phyloP scores from a whole-genome alignment of 1,140 invertebrate genomes.

The Drosophila kikkawai region DNA sequence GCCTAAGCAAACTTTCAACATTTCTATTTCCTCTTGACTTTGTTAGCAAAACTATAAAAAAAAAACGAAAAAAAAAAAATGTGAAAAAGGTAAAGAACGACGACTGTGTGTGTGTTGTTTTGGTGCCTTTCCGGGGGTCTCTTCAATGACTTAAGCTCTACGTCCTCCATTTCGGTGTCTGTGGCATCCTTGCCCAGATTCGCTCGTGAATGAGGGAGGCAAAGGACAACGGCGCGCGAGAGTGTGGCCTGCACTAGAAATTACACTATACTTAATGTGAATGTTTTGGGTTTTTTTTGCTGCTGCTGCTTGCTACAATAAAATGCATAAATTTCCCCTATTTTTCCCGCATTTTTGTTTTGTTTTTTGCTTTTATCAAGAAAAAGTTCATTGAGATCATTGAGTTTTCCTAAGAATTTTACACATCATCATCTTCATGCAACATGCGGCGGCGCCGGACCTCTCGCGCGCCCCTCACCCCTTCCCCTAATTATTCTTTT shows the following conservation, averaged over 20 bases:
- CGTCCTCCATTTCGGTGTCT: slow-evolving; percentile 15
- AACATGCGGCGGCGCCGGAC: slow-evolving; percentile 52
- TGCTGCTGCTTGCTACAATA: slow-evolving; percentile 51
- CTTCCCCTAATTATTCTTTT: not conserved
- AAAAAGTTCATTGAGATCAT: slow-evolving; percentile 82
- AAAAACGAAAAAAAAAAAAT: not conserved
- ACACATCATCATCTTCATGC: slow-evolving; percentile 55
- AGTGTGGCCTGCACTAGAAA: slow-evolving; percentile 60
- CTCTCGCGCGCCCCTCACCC: slow-evolving; percentile 54
- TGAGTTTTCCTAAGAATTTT: slow-evolving; percentile 77
- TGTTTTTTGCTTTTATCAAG: slow-evolving; percentile 34
- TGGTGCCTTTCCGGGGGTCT: slow-evolving; percentile 29
- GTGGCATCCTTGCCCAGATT: slow-evolving; percentile 8
- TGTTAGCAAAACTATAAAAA: slow-evolving; percentile 14
- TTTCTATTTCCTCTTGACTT: slow-evolving; percentile 19
- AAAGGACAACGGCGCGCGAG: slow-evolving; percentile 62
- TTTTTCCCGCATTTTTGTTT: slow-evolving; percentile 47
- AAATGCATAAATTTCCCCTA: slow-evolving; percentile 60
- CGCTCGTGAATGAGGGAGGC: not conserved
- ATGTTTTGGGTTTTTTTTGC: slow-evolving; percentile 53
- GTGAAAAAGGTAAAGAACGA: slow-evolving; percentile 30
- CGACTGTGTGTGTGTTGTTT: slow-evolving; percentile 15
- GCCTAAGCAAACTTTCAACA: slow-evolving; percentile 46
- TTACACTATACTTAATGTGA: slow-evolving; percentile 79
- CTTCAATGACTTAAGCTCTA: slow-evolving; percentile 59